Evolutionary conservation across 2,113 vertebrate genomes (phyloP), one percentile per base, ranked within the genome.

Genomic region (Melanostigma gelatinosum): DNA sequence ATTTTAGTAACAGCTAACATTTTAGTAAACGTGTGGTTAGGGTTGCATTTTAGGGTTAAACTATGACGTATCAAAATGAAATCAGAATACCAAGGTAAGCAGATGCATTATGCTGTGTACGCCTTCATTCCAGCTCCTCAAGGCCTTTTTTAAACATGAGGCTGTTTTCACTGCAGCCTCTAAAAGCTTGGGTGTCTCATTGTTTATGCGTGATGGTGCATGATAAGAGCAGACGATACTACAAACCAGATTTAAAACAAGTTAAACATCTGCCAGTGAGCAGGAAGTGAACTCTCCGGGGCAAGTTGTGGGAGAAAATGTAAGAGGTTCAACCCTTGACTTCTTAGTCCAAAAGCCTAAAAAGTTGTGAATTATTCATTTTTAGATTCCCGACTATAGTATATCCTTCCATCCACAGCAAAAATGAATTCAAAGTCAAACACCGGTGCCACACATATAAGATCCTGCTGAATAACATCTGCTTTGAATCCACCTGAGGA

Each of bases 181-280:
- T 71, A 36, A 58, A 58, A 79, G 68, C 75, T 54, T 34, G 7
- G 20, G 15, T 78, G 48, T 72, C 46, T 46, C 48, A 29, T 76
- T 91, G 81, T 79, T 86, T 71, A 80, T 86, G 67, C 70, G 77
- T 70, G 62, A 82, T 7, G 57, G 64, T 24, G 52, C 58, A 9
- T 66, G 32, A 9, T 66, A 27, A 78, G 74, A 74, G 50, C 58
- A 84, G 27, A 32, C 57, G 48, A 72, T 36, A 1, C 54, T 38
- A 50, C 48, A 32, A 27, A 8, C 12, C 13, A 63, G 68, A 40
- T 29, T 67, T 44, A 16, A 63, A 81, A 54, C n/a, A 16, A 36
- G 8, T 20, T 8, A 24, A 48, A 63, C 57, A 63, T 40, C 48
- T 72, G 40, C 66, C 62, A 60, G 40, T 61, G 69, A 72, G 54